Evolutionary conservation across 2,113 vertebrate genomes (phyloP), one percentile per base, ranked within the genome.

Genomic region (Xyrauchen texanus): DNA sequence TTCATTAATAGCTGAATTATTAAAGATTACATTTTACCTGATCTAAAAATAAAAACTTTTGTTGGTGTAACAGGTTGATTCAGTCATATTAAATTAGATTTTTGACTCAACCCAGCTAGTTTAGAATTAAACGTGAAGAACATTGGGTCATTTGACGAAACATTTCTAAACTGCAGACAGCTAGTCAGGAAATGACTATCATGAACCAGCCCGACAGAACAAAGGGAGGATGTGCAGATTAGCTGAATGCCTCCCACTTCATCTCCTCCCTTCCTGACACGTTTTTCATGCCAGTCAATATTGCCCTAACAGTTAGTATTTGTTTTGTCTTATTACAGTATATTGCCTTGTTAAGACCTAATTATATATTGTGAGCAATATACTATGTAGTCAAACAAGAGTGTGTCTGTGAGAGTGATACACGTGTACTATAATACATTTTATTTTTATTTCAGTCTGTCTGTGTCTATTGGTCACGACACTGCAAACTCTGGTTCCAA

Each of bases 151-250:
- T 34, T 34, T 34, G 21, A 34, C 21, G 3, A 34, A 34, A 34
- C 21, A 34, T 34, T 34, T 34, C 21, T 34, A 34, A 34, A 34
- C 21, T 34, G 21, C 44, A 58, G 6, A 72, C 16, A 47, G 15
- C 15, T 61, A 47, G 4, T 64, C 49, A 81, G 78, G 70, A 83
- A 81, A 81, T 76, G 58, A 60, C 52, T 73, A 15, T 55, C 9
- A 42, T 11, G 46, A 65, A 45, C 65, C 60, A 75, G 13, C 53
- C 11, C 57, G 44, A 66, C 46, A 42, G 79, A 67, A 91, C 87
- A 89, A 90, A 88, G 83, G 68, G 80, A 88, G 88, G 88, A 90
- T 89, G 66, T 74, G 64, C 44, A 82, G 47, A 69, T 79, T 15
- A 61, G 68, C n/a, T 72, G 21, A 3, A 34, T 34, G 21, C 69